These are phyloP conservation scores for Amorpha juglandis DNA, from an alignment of 2,888 invertebrate genomes.

Conservation along the genomic window DNA sequence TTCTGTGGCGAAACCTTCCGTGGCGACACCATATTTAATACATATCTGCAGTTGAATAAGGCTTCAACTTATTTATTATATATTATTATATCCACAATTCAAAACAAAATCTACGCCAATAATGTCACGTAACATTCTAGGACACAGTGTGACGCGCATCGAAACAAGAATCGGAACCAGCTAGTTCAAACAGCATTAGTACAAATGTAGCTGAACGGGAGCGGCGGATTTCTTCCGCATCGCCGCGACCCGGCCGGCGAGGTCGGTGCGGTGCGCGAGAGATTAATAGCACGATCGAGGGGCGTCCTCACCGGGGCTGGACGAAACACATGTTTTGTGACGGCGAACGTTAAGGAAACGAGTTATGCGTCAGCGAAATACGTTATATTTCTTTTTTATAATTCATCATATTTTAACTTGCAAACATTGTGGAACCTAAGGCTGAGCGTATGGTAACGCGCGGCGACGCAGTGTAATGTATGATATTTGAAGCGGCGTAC, in stretches of 20 bases:
- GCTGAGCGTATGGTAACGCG: too few species aligned
- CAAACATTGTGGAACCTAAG: too few species aligned
- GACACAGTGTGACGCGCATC: background rate
- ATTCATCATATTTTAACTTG: too few species aligned
- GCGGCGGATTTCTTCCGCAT: slow-evolving; percentile 8
- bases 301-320: background rate
- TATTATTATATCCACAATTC: background rate
- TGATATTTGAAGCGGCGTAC: too few species aligned
- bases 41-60: too few species aligned
- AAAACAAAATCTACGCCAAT: background rate
- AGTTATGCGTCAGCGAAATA: too few species aligned
- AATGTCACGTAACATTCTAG: background rate
- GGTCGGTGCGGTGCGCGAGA: background rate
- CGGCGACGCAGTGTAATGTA: too few species aligned
- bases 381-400: too few species aligned
- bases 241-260: background rate
- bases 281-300: slow-evolving; percentile 1
- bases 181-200: slow-evolving; percentile 10
- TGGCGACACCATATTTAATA: too few species aligned
- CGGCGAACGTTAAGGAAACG: background rate
- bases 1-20: too few species aligned
- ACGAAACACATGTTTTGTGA: background rate
- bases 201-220: slow-evolving; percentile 16
- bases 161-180: slow-evolving; percentile 4
- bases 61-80: too few species aligned